Conservation (phyloP, 2,113 vertebrate genomes). For the Blennius ocellaris region DNA sequence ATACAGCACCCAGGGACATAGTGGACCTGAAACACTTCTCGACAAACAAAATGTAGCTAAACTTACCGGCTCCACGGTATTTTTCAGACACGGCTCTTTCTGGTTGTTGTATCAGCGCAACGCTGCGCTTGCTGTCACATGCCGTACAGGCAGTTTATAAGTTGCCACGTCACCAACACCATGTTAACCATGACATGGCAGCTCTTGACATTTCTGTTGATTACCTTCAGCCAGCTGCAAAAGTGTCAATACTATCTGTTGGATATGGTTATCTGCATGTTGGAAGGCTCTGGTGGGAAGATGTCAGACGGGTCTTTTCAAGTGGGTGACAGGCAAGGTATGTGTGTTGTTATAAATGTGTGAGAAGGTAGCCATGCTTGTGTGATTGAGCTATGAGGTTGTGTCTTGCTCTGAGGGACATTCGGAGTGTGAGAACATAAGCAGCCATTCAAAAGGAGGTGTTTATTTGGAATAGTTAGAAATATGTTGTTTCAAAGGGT, state of each 20-base stretch:
- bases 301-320: constrained; percentile 36
- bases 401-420: constrained; percentile 24
- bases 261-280: constrained; percentile 55
- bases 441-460: background rate
- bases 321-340: constrained; percentile 48
- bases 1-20: constrained; percentile 17
- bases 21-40: constrained; percentile 5
- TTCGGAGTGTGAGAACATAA: constrained; percentile 16
- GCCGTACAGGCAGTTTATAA: background rate
- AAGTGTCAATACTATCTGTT: constrained; percentile 64
- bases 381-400: constrained; percentile 63
- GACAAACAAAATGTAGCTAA: constrained; percentile 20
- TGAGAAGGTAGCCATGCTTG: constrained; percentile 24
- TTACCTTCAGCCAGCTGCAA: constrained; percentile 44
- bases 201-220: constrained; percentile 64
- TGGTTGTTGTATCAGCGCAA: background rate
- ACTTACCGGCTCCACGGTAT: background rate
- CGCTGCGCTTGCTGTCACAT: background rate
- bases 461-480: background rate
- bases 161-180: constrained; percentile 40
- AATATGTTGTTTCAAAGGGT: background rate
- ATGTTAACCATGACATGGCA: constrained; percentile 48
- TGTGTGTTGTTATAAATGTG: constrained; percentile 18
- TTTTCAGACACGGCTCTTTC: constrained; percentile 1
- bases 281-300: constrained; percentile 42